phyloP scores from a whole-genome alignment of 1,140 invertebrate genomes.

The Meloidogyne floridensis region DNA sequence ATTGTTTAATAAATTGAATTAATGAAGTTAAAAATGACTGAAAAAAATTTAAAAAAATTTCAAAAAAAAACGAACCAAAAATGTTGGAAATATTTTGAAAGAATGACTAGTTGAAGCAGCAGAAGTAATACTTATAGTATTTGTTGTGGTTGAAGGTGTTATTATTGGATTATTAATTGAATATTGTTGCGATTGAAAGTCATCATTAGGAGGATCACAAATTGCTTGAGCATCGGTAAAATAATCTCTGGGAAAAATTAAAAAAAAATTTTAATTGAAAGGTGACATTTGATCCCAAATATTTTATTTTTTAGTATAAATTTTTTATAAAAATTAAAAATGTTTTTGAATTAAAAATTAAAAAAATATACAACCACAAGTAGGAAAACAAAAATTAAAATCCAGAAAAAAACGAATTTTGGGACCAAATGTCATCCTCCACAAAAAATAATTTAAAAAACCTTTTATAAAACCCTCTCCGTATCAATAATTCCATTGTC shows the following conservation, averaged over 20 bases:
- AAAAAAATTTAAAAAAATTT: not conserved
- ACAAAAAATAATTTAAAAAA: not conserved
- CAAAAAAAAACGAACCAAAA: constrained; percentile 1
- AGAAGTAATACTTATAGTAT: not conserved
- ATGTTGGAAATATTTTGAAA: not conserved
- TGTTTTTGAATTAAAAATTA: no score
- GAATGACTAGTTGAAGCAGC: not conserved
- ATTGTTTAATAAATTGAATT: constrained; percentile 3
- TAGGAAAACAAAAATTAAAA: no score
- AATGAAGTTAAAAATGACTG: constrained; percentile 26
- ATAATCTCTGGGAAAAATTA: constrained; percentile 34
- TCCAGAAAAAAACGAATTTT: constrained; percentile 19
- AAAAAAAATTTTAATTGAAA: constrained; percentile 24
- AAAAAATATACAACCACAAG: no score
- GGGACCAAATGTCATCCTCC: constrained; percentile 19
- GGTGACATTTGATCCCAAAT: constrained; percentile 19
- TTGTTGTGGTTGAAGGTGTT: not conserved
- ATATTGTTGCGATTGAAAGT: not conserved
- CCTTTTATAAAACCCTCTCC: constrained; percentile 61
- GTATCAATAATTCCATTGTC: constrained; percentile 61
- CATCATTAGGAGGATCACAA: constrained; percentile 38
- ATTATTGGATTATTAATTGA: constrained; percentile 1
- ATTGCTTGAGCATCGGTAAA: constrained; percentile 55
- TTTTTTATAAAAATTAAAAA: no score
- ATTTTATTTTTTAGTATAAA: no score